Base-by-base conservation (phyloP, 2,888 invertebrate genomes). In the Tenthredo notha region DNA sequence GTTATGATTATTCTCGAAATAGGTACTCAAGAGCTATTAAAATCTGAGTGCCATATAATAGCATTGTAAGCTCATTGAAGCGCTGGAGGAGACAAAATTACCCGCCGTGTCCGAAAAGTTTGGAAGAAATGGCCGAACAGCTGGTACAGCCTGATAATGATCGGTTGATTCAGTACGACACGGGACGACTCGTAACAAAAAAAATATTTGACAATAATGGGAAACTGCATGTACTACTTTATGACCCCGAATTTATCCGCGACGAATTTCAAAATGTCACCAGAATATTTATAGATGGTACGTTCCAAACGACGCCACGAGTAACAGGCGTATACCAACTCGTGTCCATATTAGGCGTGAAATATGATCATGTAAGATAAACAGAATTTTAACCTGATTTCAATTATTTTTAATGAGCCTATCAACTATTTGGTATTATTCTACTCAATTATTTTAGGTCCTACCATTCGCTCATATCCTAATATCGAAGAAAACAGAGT, bases 321-420 rank as follows among this genome's bases (percentile, higher is more conserved):
- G n/a, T 84, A 6, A 40, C 33, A 2, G 47, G 29, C 10, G 78
- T 84, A 10, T 78, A 84, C 67, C 84, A 84, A 18, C 77, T 84
- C 21, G 78, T 84, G 29, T n/a, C 84, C 6, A 25, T 84, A 25
- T 47, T 84, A 65, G 84, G 78, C 58, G 47, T 84, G 7, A 65
- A 12, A 29, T 78, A 65, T n/a, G 65, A 84, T 40, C 84, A 84
- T 25, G 84, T 84, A 78, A 84, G 78, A 61, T 40, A 7, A 50
- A 74, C 0, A 67, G 12, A 33, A 10, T 25, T 43, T 25, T 29
- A 67, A n/a, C 33, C 6, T 29, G n/a, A 80, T 61, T 33, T 18
- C 33, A 25, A 58, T 37, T 3, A 50, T 61, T 29, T 61, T 2
- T 15, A 25, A 33, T 61, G 40, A n/a, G 37, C 29, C 58, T 12